Evolutionary conservation across 2,113 vertebrate species (phyloP).

Genomic region (Mobula birostris): DNA sequence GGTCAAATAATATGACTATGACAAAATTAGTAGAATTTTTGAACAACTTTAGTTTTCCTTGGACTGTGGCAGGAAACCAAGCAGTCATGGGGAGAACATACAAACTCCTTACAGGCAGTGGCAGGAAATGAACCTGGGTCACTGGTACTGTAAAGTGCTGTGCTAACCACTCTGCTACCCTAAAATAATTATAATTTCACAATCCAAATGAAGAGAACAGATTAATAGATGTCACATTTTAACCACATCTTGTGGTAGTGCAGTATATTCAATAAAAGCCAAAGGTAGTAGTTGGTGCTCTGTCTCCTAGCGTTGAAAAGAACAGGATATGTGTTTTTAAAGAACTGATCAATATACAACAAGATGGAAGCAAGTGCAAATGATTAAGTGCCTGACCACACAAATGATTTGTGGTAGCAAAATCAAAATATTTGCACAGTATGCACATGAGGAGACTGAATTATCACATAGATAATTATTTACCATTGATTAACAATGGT

Average conservation of each 20-base stretch:
- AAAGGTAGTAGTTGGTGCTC: background rate
- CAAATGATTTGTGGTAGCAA: background rate
- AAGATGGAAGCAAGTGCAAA: background rate
- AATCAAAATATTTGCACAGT: background rate
- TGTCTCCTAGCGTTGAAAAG: background rate
- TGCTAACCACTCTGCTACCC: too few species aligned
- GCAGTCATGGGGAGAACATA: too few species aligned
- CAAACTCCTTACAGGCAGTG: too few species aligned
- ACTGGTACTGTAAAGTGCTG: too few species aligned
- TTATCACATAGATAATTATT: background rate
- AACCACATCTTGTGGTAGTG: background rate
- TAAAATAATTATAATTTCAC: background rate
- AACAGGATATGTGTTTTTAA: background rate
- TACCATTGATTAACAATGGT: too few species aligned
- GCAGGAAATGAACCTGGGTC: too few species aligned
- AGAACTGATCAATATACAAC: too few species aligned
- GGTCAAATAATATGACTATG: background rate
- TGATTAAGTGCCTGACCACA: background rate
- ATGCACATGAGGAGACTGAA: background rate
- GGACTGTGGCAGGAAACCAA: too few species aligned
- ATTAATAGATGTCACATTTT: background rate
- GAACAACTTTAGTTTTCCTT: background rate
- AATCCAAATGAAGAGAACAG: background rate
- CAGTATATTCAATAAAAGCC: background rate
- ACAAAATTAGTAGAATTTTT: background rate